Base-by-base conservation (phyloP, 2,797 vertebrate genomes). In the Hippocampus kuda region DNA sequence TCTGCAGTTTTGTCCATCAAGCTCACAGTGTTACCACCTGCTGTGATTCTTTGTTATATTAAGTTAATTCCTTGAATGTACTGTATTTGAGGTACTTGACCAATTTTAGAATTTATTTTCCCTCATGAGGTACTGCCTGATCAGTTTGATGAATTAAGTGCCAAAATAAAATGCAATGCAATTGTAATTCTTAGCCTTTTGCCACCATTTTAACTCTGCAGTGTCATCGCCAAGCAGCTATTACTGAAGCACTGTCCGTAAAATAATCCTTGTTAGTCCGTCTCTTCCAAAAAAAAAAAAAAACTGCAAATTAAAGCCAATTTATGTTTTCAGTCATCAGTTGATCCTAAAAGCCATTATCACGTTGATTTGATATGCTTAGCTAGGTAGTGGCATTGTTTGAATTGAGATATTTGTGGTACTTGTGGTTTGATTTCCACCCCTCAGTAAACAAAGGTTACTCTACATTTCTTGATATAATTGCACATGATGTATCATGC, bases 11-110 rank as follows among this genome's bases (percentile, higher is more conserved):
- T 42, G 38, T 42, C 22, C 38, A 64, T n/a, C 38, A 64, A 44
- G 24, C 10, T n/a, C 20, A 42, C 61, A 24, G 4, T 63, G 34
- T 62, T 62, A 11, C 18, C 34, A 41, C 11, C 10, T n/a, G 9
- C 41, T 30, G 44, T 51, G 44, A 66, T 66, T 66, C 2, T 30
- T 44, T 26, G 16, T 30, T 12, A 24, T 30, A 20, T 66, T 42
- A 46, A 42, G n/a, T 30, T 66, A 48, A 66, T 51, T 63, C 20
- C 20, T 42, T 63, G 34, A n/a, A 63, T 41, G 20, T 66, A 66
- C 34, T 38, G 34, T 8, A 38, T 51, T 51, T 4, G 2, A 51
- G 65, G 48, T 66, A 66, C 65, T 51, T 49, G 4, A 1, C 34
- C 34, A 38, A 38, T 15, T 34, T 51, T 56, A 26, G 26, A 49